Evolutionary conservation across 2,113 vertebrate genomes (phyloP), one percentile per base, ranked within the genome.

Genomic region (Hemichromis elongatus): DNA sequence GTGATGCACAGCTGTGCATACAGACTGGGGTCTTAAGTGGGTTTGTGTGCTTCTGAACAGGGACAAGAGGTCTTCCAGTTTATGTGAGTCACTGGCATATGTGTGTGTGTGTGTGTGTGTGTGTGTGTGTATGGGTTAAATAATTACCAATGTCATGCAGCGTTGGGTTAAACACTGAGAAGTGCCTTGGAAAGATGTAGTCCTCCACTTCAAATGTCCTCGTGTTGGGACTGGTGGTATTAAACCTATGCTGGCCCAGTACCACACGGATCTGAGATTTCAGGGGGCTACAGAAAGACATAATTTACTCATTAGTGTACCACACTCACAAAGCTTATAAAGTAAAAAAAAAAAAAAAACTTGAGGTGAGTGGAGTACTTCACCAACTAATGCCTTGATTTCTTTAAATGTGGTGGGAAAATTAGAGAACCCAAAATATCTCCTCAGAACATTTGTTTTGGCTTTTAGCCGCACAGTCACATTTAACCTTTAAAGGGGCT

Each of bases 161-260:
- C 0, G 93, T 97, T 37, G 97, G 98, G 79, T 95, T 96, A 92
- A 96, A 99, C 28, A 97, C 96, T 0, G 96, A 97, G 90, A 98
- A 99, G n/a, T 94, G 18, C 5, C 96, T 95, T 73, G 97, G 93
- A 9, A 97, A 96, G 88, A 98, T 61, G 57, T 98, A 98, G 28
- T 97, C 93, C 83, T 98, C 97, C 52, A 99, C 96, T 61, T 86
- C 94, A 24, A 98, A 98, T 0, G 95, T 96, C 92, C 95, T 96
- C 0, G 97, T 97, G 90, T 97, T 96, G 2, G 94, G 94, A 4
- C 95, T 95, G 0, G 97, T 97, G 82, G 80, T 92, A 80, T 99
- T 99, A 92, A 98, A 98, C 28, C 86, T 77, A 66, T 99, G 98
- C 91, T 99, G 98, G n/a, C 99, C 98, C 30, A 99, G 94, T 21